Base-by-base conservation (phyloP, 2,888 invertebrate species). In the Drosophila lutescens region DNA sequence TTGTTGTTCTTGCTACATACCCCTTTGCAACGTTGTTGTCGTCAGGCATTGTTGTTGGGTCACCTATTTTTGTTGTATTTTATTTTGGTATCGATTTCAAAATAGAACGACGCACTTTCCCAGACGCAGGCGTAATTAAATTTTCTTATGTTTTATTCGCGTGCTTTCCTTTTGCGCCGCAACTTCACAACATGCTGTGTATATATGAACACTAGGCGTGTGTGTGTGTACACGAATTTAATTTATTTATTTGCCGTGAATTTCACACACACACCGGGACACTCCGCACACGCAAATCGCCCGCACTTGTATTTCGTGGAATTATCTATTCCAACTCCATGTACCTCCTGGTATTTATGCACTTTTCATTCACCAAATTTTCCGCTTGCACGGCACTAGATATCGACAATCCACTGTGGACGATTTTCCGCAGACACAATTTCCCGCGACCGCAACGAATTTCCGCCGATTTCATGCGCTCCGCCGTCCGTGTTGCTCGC, bases 71-170 rank as follows among this genome's bases (percentile, higher is more conserved):
- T 43, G 10, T 76, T 79, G 66, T 36, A 54, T 40, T 59, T 76
- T 86, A 84, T 88, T 88, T 86, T 84, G 79, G 84, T 85, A 85
- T 85, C 87, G 85, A 88, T 85, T 88, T 81, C 81, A 88, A 86
- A 86, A 88, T 80, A 77, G 56, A 88, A 86, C 86, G 77, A 88
- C 88, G 86, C 86, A 86, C 80, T 88, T 86, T 88, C 65, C 66
- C 67, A 77, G 74, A 66, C 74, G 74, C 74, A 77, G 74, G 63
- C 75, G 63, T 76, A 74, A 74, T 84, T 71, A 68, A 54, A 77
- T 54, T 63, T 51, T 74, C 60, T 43, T 56, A 56, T 68, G 57
- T 72, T 84, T 82, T 58, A 82, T 77, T 81, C 74, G 69, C 79
- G 74, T 67, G 77, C 80, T 84, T 86, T 86, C 80, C 66, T 88